phyloP scores from a whole-genome alignment of 2,113 vertebrate genomes.

The Microcebus griseorufus region DNA sequence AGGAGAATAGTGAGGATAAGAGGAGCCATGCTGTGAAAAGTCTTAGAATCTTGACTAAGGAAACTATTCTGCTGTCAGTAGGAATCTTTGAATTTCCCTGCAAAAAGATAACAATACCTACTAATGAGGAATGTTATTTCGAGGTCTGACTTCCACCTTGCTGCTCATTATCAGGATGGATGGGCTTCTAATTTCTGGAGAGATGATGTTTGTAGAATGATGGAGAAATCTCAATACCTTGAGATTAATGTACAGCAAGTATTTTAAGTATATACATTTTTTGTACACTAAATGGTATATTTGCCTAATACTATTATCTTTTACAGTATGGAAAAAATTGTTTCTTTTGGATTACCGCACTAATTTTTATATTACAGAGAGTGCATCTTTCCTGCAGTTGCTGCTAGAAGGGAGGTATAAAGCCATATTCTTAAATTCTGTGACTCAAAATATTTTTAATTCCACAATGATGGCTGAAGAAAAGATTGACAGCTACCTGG shows the following conservation, averaged over 20 bases:
- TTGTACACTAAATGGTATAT: neutral
- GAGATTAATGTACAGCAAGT: neutral
- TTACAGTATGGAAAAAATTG: neutral
- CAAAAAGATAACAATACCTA: neutral
- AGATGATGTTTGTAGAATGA: neutral
- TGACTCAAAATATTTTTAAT: constrained; percentile 86
- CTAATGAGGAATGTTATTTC: neutral
- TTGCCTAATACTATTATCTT: neutral
- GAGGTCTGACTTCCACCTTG: neutral
- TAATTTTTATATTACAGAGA: constrained; percentile 83
- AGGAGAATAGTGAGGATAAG: neutral
- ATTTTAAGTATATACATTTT: neutral
- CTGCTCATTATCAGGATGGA: neutral
- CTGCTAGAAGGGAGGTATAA: constrained; percentile 90
- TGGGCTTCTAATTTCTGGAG: neutral
- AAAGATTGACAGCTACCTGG: constrained; percentile 87
- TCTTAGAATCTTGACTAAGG: neutral
- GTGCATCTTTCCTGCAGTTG: constrained; percentile 85
- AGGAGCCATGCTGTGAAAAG: neutral
- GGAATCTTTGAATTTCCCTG: neutral
- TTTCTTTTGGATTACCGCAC: constrained; percentile 1
- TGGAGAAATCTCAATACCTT: neutral
- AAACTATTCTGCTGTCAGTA: neutral
- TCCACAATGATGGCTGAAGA: constrained; percentile 79
- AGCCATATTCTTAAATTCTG: constrained; percentile 87